Percentiles rank a stretch among this genome's conserved stretches.
These are phyloP conservation scores for Umimayanthus chanpuru DNA, from an alignment of 92 coral and sea anemone genomes.

Conservation along the genomic window DNA sequence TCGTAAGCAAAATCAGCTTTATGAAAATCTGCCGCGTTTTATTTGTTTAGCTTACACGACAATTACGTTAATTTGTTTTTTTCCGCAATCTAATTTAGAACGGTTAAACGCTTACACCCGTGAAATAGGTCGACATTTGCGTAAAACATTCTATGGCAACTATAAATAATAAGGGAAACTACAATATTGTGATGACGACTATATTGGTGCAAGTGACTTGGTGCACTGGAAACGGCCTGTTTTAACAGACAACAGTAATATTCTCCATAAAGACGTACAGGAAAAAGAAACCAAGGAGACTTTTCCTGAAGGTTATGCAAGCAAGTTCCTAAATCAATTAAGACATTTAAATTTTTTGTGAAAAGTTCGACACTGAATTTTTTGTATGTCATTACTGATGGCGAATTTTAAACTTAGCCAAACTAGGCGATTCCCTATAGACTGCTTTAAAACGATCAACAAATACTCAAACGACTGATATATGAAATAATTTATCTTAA, in stretches of 20 bases:
- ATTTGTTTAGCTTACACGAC: not conserved
- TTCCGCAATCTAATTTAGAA: not conserved
- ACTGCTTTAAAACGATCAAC: not conserved
- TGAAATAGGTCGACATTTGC: not conserved
- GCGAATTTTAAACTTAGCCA: not conserved
- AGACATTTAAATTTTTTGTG: not conserved
- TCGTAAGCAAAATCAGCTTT: not conserved
- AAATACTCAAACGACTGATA: no score
- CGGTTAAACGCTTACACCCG: not conserved
- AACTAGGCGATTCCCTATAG: not conserved
- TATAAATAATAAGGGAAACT: no score
- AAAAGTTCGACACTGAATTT: not conserved
- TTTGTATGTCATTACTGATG: no score
- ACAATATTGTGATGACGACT: not conserved
- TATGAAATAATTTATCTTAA: no score
- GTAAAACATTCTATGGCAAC: not conserved
- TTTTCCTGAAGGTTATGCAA: not conserved
- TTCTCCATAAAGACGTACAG: not conserved
- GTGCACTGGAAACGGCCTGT: not conserved
- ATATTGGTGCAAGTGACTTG: not conserved
- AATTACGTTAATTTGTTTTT: not conserved
- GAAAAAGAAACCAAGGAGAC: not conserved
- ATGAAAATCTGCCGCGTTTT: not conserved
- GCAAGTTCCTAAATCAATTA: not conserved
- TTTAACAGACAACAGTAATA: no score